Conservation (phyloP, 2,888 invertebrate species). For the Drosophila mercatorum region DNA sequence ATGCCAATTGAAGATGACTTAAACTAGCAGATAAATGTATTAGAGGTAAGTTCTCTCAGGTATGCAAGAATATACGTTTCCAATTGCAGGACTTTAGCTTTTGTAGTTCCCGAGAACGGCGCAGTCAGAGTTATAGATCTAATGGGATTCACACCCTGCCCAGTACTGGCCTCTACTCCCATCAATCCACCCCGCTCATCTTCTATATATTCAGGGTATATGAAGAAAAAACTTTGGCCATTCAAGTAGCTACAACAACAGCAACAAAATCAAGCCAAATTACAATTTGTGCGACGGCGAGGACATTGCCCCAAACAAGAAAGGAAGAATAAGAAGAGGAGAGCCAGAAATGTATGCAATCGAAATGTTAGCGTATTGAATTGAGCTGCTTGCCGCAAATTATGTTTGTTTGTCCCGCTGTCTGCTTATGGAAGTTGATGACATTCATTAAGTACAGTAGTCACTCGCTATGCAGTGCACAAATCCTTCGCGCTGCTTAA, state of each 20-base stretch:
- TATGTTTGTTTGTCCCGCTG: constrained; percentile 5
- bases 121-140: too few relatives aligned
- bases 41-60: too few relatives aligned
- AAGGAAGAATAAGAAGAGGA: neutral
- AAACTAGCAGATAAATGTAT: too few relatives aligned
- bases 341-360: constrained; percentile 60
- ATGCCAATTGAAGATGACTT: too few relatives aligned
- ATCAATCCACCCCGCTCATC: neutral
- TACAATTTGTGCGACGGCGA: constrained; percentile 67
- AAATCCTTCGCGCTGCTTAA: constrained; percentile 36
- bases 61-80: too few relatives aligned
- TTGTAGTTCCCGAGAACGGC: too few relatives aligned
- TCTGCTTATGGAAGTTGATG: constrained; percentile 59
- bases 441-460: constrained; percentile 67
- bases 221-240: constrained; percentile 44
- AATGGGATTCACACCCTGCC: too few relatives aligned
- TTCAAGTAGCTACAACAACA: constrained; percentile 40
- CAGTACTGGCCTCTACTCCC: too few relatives aligned
- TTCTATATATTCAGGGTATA: neutral
- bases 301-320: constrained; percentile 71
- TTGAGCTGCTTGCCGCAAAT: constrained; percentile 39
- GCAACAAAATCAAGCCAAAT: constrained; percentile 69
- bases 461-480: constrained; percentile 8
- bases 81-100: too few relatives aligned
- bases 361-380: constrained; percentile 57